Evolutionary conservation across 2,888 invertebrate genomes (phyloP).

Genomic region (Patella ulyssiponensis): DNA sequence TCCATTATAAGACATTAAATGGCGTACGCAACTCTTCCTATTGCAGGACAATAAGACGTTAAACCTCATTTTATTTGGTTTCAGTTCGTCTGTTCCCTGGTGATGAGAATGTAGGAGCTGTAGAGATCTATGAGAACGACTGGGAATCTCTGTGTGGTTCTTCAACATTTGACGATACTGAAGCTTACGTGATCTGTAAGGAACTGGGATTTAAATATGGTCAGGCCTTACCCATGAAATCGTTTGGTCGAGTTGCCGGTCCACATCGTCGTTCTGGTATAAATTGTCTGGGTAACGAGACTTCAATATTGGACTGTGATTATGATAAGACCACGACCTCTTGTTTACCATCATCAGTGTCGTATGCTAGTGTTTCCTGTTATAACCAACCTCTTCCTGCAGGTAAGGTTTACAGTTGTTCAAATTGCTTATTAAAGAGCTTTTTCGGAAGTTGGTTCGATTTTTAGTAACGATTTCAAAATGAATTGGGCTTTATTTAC

Average conservation of each 20-base stretch:
- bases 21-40: too few species aligned
- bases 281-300: slow-evolving; percentile 46
- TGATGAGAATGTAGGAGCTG: slow-evolving; percentile 28
- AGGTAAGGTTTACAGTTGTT: slow-evolving; percentile 28
- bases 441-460: too few species aligned
- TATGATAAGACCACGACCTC: slow-evolving; percentile 33
- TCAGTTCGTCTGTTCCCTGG: slow-evolving; percentile 39
- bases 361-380: slow-evolving; percentile 52
- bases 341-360: slow-evolving; percentile 41
- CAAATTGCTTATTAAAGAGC: too few species aligned
- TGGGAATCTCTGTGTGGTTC: slow-evolving; percentile 36
- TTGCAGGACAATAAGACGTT: too few species aligned
- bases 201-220: slow-evolving; percentile 48
- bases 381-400: slow-evolving; percentile 38
- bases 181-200: slow-evolving; percentile 50
- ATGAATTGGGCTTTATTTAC: too few species aligned
- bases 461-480: too few species aligned
- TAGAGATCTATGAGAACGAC: slow-evolving; percentile 29
- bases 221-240: slow-evolving; percentile 41
- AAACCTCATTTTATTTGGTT: not conserved
- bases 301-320: slow-evolving; percentile 45
- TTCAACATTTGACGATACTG: slow-evolving; percentile 45
- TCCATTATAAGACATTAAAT: too few species aligned
- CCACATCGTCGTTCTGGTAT: slow-evolving; percentile 42
- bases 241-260: slow-evolving; percentile 45